Conservation (phyloP, 2,888 invertebrate species). For the Caenorhabditis angaria region DNA sequence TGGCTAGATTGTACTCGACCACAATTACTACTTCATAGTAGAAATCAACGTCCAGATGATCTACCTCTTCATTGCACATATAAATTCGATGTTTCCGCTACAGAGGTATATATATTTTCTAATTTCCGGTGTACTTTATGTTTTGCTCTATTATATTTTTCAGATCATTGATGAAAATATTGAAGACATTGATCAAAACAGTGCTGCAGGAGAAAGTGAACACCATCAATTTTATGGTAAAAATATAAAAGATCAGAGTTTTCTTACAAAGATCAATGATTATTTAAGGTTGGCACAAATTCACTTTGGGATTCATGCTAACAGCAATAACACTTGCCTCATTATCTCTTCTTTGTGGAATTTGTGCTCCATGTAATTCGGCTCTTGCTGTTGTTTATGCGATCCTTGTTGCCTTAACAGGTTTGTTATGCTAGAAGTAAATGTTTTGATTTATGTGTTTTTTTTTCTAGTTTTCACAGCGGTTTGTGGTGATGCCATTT, state of each 20-base stretch:
- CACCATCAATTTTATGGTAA: constrained; percentile 70
- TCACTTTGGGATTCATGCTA: constrained; percentile 64
- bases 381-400: constrained; percentile 66
- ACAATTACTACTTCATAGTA: constrained; percentile 40
- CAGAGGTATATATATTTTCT: constrained; percentile 36
- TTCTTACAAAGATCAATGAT: background rate
- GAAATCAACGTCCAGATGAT: constrained; percentile 49
- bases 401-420: constrained; percentile 62
- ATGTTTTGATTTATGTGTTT: background rate
- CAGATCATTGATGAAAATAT: constrained; percentile 68
- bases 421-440: constrained; percentile 32
- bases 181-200: constrained; percentile 66
- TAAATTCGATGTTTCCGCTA: constrained; percentile 67
- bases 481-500: constrained; percentile 60
- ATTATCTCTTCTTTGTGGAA: constrained; percentile 61
- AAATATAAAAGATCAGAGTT: background rate
- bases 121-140: background rate
- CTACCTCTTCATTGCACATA: constrained; percentile 70
- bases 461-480: constrained; percentile 48
- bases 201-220: constrained; percentile 70
- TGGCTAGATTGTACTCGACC: constrained; percentile 70
- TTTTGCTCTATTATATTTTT: background rate
- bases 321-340: constrained; percentile 60
- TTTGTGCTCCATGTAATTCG: constrained; percentile 69
- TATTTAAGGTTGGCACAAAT: constrained; percentile 71